Base-by-base conservation (phyloP, 2,888 invertebrate species). In the Lycocerus yunnanus region DNA sequence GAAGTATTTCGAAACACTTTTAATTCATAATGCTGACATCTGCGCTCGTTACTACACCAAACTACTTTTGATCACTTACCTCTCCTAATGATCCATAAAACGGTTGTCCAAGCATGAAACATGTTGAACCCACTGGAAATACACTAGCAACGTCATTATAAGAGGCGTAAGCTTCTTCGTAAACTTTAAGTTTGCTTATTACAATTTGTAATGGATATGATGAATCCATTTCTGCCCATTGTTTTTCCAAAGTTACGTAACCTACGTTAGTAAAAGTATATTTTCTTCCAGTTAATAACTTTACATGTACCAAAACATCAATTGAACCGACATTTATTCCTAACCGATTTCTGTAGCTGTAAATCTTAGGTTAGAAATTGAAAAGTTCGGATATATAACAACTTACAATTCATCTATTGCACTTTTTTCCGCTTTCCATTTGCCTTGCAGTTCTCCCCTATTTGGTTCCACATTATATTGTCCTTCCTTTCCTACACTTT, bases 71-170 rank as follows among this genome's bases (percentile, higher is more conserved):
- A 58, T 43, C 10, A 81, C 83, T 80, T 85, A 96, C 96, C 82
- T 91, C 91, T 66, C 94, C 97, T 84, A 91, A 88, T 66, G 92
- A 90, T 0, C 97, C 97, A 84, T 96, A 97, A 86, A 94, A 93
- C 6, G 93, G 94, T 78, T 92, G 91, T 8, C 91, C 92, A 0
- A 97, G 89, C 86, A 95, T 91, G 85, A 97, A 97, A 80, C 95
- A 93, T 1, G 84, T 82, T 69, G 91, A 90, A 0, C 92, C 92
- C 0, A 89, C 85, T 0, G 93, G 91, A 83, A 94, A 97, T 1
- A 95, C 89, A 73, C 92, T 90, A 18, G 87, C 85, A n/a, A 92
- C 83, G 16, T 88, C 88, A 66, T 83, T 86, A 69, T 87, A 89
- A 58, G 88, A 84, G 2, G 84, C 81, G 78, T 86, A 85, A 10